Evolutionary conservation across 2,113 vertebrate genomes (phyloP).

Genomic region (Catharus bicknelli): DNA sequence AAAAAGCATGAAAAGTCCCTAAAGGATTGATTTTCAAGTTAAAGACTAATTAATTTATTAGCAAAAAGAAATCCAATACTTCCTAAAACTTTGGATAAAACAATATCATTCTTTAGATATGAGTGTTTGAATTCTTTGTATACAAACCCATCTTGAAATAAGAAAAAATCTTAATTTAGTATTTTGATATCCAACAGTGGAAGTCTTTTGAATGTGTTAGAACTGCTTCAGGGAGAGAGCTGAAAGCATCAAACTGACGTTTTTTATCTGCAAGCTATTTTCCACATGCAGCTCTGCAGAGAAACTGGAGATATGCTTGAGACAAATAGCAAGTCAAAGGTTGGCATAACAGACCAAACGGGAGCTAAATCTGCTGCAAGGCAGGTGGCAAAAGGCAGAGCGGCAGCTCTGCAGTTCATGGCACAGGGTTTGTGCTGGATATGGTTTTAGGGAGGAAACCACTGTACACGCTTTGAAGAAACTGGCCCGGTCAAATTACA

Average conservation of each 20-base stretch:
- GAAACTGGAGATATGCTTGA: neutral
- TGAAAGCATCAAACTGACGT: neutral
- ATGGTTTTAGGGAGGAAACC: neutral
- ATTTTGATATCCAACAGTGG: neutral
- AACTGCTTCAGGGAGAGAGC: neutral
- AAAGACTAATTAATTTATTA: constrained; percentile 6
- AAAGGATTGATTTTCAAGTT: neutral
- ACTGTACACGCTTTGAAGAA: neutral
- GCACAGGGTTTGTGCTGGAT: neutral
- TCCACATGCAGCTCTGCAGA: neutral
- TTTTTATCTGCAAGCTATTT: neutral
- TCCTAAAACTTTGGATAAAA: neutral
- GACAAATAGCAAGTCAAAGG: neutral
- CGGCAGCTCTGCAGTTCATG: neutral
- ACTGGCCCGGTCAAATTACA: neutral
- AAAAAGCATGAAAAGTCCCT: neutral
- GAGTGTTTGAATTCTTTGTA: neutral
- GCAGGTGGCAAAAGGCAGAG: neutral
- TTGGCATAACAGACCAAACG: neutral
- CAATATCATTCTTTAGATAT: neutral
- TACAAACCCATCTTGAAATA: neutral
- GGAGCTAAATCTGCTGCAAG: neutral
- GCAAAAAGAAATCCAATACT: neutral
- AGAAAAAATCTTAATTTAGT: neutral
- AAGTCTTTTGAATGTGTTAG: neutral